phyloP scores from a whole-genome alignment of 2,888 invertebrate species.

The Eumerus sabulonum region DNA sequence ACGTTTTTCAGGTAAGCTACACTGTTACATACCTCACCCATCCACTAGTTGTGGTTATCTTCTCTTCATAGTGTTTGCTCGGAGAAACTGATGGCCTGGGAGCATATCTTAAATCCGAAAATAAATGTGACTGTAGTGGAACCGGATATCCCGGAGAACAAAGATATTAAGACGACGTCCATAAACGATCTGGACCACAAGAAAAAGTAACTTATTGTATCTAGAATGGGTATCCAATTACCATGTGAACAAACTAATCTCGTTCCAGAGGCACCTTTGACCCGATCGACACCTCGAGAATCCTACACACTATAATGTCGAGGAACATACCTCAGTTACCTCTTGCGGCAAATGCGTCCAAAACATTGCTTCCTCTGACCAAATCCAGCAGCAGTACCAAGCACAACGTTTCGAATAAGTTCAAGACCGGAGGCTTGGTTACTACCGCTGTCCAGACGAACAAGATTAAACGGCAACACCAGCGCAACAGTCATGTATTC shows the following conservation, averaged over 20 bases:
- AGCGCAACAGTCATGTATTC: constrained; percentile 54
- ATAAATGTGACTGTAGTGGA: constrained; percentile 27
- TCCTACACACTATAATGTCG: too few relatives aligned
- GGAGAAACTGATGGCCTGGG: constrained; percentile 81
- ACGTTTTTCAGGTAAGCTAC: constrained; percentile 80
- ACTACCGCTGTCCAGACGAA: constrained; percentile 79
- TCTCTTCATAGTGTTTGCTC: constrained; percentile 82
- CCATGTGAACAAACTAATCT: neutral
- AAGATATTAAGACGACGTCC: constrained; percentile 37
- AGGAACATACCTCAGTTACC: constrained; percentile 76
- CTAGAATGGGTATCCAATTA: too few relatives aligned
- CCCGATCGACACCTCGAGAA: too few relatives aligned
- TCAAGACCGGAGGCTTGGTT: constrained; percentile 82
- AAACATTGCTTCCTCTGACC: constrained; percentile 50
- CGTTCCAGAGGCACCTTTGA: constrained; percentile 67
- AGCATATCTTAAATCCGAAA: constrained; percentile 59
- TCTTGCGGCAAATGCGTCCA: constrained; percentile 32
- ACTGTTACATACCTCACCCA: neutral
- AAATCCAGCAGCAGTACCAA: constrained; percentile 38
- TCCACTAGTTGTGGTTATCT: too few relatives aligned
- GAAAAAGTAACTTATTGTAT: constrained; percentile 50
- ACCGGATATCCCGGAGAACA: constrained; percentile 15
- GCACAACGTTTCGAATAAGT: constrained; percentile 75
- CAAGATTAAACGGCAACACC: constrained; percentile 57
- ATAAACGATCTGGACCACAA: constrained; percentile 46